Evolutionary conservation across 2,113 vertebrate species (phyloP).

Genomic region (Xyrauchen texanus): DNA sequence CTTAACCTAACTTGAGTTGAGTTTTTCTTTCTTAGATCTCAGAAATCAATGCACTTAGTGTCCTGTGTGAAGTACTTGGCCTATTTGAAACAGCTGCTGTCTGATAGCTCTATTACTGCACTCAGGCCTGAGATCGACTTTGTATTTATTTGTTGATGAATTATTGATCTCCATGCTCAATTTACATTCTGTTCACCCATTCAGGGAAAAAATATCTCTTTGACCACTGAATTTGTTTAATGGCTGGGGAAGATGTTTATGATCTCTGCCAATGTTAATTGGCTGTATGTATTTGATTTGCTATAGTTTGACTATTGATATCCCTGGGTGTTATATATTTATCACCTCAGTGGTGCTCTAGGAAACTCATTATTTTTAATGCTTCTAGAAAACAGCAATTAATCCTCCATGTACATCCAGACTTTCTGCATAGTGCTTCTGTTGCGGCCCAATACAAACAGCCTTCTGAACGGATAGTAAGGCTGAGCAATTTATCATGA

Average conservation of each 20-base stretch:
- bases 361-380: conserved; percentile 21
- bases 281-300: conserved; percentile 48
- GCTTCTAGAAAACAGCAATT: background rate
- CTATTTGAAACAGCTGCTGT: conserved; percentile 41
- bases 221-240: background rate
- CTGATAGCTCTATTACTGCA: conserved; percentile 49
- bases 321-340: conserved; percentile 30
- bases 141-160: conserved; percentile 61
- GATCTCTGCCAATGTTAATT: conserved; percentile 51
- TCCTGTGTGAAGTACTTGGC: conserved; percentile 40
- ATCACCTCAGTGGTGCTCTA: conserved; percentile 2
- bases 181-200: conserved; percentile 44
- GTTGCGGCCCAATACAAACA: background rate
- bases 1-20: background rate
- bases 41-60: conserved; percentile 52
- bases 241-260: conserved; percentile 39
- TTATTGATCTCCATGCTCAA: conserved; percentile 57
- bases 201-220: conserved; percentile 31
- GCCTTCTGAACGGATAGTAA: background rate
- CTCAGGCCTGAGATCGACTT: conserved; percentile 44
- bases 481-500: background rate
- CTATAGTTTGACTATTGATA: conserved; percentile 61
- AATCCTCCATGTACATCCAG: background rate
- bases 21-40: background rate
- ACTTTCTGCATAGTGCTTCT: background rate